Evolutionary conservation across 1,140 invertebrate species (phyloP), one percentile per base, ranked within the genome.

Genomic region (Acromyrmex charruanus): DNA sequence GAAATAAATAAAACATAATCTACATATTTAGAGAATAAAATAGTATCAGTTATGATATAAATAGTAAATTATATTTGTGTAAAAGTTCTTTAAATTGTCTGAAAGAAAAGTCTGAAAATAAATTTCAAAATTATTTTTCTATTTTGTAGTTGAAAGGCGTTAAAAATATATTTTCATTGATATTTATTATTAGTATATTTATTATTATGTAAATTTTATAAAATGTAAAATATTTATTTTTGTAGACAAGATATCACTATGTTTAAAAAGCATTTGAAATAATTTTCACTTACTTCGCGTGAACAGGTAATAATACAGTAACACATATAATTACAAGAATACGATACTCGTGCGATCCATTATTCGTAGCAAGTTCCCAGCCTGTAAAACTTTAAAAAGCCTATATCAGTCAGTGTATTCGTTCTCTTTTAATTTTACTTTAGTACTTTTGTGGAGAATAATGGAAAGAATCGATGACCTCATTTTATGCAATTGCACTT

Each of bases 391-490:
- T 72, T 53, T 72, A 28, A 72, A 53, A 53, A 53, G 44, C 44
- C n/a, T 49, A 71, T 25, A 3, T 49, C 68, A 71, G 21, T 25
- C 69, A 28, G 16, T 14, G n/a, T 16, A 39, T 39, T 68, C 12
- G 25, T 6, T 72, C 25, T 51, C 69, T 72, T 72, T 53, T 53
- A 39, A 51, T 28, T 28, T 53, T 72, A 53, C 7, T 25, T 72
- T n/a, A 12, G 44, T 28, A 51, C 14, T 71, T 28, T 28, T 18
- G 16, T 28, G 21, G 14, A 49, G 69, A 53, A 53, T 72, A 53
- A 72, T 44, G 3, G 25, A 51, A 72, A 10, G 69, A 72, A 72
- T 72, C 69, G 69, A 72, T 72, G 69, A 72, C 44, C 69, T 51
- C 44, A 53, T 72, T 51, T 51, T 25, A 25, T 72, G 44, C 12